Evolutionary conservation across 2,113 vertebrate genomes (phyloP), one percentile per base, ranked within the genome.

Genomic region (Siniperca knerii): DNA sequence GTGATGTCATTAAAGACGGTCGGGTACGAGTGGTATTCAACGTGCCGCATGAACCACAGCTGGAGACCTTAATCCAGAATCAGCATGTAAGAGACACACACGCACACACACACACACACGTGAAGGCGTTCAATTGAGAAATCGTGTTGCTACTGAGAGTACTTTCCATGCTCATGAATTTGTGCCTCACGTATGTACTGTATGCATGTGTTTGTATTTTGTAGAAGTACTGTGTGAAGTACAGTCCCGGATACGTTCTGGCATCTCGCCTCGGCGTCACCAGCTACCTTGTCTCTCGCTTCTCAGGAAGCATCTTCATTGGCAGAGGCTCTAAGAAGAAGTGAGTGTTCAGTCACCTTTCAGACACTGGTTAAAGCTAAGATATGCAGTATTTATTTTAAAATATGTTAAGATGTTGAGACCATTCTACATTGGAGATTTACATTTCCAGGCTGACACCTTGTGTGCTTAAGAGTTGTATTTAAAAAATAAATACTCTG

Each of bases 241-340:
- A 99, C 95, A 97, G 96, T 89, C 98, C 98, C 23, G 98, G 98
- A 16, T 99, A 99, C 79, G 69, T 99, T 72, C 96, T 99, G 95
- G 98, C 98, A 48, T 97, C 97, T 86, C 98, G 97, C 70, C 97
- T 99, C 60, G 98, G 98, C 92, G 91, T 99, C 92, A 98, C 96
- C 94, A 96, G 97, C 94, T 99, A 99, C 95, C 97, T 99, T 84
- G 98, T 99, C 84, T 99, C 98, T 91, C 97, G 98, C 95, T 98
- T 99, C 95, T 98, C 98, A 68, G 98, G 98, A 87, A 98, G 98
- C 94, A 97, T 99, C 92, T 99, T 99, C 95, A 98, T 99, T 85
- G 98, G 98, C 90, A 96, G 98, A 96, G 98, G 98, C 93, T 97
- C 97, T 68, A 99, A 97, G 94, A 97, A 94, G 94, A 99, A 99